phyloP scores from a whole-genome alignment of 2,113 vertebrate species.

The Colinus virginianus region DNA sequence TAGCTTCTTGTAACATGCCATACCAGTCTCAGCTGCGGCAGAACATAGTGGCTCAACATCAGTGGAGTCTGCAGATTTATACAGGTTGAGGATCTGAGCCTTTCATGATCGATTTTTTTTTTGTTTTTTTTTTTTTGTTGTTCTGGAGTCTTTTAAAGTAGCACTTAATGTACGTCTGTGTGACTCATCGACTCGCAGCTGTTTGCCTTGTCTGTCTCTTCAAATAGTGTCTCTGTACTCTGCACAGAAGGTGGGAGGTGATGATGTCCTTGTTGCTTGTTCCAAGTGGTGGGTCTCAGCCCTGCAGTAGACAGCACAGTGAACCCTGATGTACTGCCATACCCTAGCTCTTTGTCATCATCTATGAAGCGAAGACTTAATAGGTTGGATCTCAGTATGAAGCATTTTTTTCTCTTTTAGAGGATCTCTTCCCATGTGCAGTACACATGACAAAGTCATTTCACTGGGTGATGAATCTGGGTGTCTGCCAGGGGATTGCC shows the following conservation, averaged over 20 bases:
- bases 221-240: not conserved
- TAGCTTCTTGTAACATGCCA: not conserved
- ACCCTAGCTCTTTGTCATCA: not conserved
- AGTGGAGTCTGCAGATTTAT: not conserved
- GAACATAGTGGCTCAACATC: not conserved
- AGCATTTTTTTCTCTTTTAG: not conserved
- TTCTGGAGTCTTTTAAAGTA: conserved; percentile 8
- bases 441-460: not conserved
- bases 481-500: not conserved
- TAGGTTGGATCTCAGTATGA: not conserved
- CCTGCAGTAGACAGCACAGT: fast-evolving
- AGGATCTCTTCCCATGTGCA: not conserved
- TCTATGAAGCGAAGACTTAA: fast-evolving
- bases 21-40: not conserved
- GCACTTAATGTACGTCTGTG: not conserved
- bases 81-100: not conserved
- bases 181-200: conserved; percentile 41
- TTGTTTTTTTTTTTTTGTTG: not conserved
- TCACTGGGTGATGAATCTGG: not conserved
- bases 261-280: not conserved
- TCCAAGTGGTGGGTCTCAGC: not conserved
- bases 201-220: conserved; percentile 11
- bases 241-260: conserved; percentile 33
- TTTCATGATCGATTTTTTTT: not conserved
- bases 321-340: not conserved